These are phyloP conservation scores for Aphidius gifuensis DNA, from an alignment of 1,140 invertebrate genomes.

Conservation along the genomic window DNA sequence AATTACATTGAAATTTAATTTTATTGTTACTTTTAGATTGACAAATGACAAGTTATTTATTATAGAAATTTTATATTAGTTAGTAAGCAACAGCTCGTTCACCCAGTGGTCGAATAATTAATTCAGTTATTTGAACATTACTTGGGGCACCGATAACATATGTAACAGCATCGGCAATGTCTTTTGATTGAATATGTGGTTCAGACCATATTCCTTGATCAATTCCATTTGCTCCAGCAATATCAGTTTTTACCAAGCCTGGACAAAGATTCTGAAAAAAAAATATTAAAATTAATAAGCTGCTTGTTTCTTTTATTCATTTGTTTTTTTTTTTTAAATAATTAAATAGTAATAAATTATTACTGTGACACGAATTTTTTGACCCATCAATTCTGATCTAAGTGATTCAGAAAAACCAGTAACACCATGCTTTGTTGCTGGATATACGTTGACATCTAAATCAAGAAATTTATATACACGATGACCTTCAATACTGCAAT, in stretches of 20 bases:
- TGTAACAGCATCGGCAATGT: slow-evolving; percentile 41
- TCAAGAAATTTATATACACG: slow-evolving; percentile 31
- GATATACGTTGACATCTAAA: slow-evolving; percentile 54
- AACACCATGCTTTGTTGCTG: slow-evolving; percentile 62
- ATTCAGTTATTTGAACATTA: slow-evolving; percentile 47
- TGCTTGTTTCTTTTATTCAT: no score
- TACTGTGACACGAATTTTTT: slow-evolving; percentile 62
- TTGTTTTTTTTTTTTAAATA: no score
- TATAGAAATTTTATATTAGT: no score
- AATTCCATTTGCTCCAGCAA: slow-evolving; percentile 31
- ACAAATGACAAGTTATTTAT: no score
- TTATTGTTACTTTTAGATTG: no score
- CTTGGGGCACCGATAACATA: slow-evolving; percentile 42
- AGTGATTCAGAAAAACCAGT: slow-evolving; percentile 61
- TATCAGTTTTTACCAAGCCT: slow-evolving; percentile 30
- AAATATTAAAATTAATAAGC: no score
- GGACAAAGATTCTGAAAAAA: no score
- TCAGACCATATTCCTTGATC: not conserved
- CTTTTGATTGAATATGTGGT: slow-evolving; percentile 37
- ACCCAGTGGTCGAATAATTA: slow-evolving; percentile 47
- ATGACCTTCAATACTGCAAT: slow-evolving; percentile 48
- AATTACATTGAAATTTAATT: no score
- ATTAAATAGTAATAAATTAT: no score
- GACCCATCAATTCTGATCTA: slow-evolving; percentile 57
- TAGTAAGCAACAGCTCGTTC: slow-evolving; percentile 24